Conservation (phyloP, 2,888 invertebrate species). For the Dione vanillae region DNA sequence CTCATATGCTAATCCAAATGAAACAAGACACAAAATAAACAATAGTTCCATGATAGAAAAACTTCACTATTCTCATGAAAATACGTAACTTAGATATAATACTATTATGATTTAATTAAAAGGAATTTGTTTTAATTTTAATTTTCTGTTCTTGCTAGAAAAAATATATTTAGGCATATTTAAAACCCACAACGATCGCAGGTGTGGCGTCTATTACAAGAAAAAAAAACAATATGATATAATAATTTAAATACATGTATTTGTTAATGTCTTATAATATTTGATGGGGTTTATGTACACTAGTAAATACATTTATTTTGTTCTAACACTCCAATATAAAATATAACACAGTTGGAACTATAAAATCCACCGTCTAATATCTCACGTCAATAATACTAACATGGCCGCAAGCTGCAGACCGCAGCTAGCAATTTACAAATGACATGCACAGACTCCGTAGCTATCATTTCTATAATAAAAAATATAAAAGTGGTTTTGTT, state of each 20-base stretch:
- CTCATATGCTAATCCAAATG: conserved; percentile 52
- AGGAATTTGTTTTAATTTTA: conserved; percentile 32
- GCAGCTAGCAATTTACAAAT: background rate
- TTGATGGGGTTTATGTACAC: background rate
- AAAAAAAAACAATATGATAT: conserved; percentile 15
- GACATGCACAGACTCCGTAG: background rate
- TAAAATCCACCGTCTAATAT: conserved; percentile 21
- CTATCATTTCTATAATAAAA: too few relatives aligned
- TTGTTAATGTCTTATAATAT: background rate
- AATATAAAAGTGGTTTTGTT: too few relatives aligned
- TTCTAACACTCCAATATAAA: conserved; percentile 10
- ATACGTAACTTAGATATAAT: background rate
- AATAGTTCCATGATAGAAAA: conserved; percentile 50
- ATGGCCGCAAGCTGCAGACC: conserved; percentile 34
- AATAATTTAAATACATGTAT: background rate
- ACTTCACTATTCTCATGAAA: background rate
- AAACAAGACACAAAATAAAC: conserved; percentile 51
- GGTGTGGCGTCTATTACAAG: conserved; percentile 46
- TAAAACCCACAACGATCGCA: conserved; percentile 46
- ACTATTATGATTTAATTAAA: conserved; percentile 26
- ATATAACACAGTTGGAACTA: conserved; percentile 28
- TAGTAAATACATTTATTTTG: background rate
- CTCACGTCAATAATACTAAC: conserved; percentile 38
- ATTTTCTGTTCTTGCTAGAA: conserved; percentile 40
- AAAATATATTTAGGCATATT: conserved; percentile 47